Evolutionary conservation across 1,140 invertebrate species (phyloP).

Genomic region (Aphidius gifuensis): DNA sequence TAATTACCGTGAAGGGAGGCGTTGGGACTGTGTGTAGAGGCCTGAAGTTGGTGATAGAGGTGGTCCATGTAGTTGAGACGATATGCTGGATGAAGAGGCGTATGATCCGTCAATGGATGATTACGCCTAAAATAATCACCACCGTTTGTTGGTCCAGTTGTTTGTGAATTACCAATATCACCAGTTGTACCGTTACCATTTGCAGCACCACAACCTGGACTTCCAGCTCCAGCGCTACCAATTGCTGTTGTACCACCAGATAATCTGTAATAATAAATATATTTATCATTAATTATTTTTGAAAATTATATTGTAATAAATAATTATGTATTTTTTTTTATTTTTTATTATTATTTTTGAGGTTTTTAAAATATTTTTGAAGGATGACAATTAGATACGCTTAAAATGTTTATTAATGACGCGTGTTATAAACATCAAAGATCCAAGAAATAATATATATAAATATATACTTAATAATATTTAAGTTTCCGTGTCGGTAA

Average conservation of each 20-base stretch:
- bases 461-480: conserved; percentile 1
- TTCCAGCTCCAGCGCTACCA: conserved; percentile 39
- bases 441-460: conserved; percentile 19
- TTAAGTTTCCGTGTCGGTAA: background rate
- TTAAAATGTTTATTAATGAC: conserved; percentile 37
- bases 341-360: too few species aligned
- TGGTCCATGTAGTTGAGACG: conserved; percentile 57
- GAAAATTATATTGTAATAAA: background rate
- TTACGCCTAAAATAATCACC: conserved; percentile 52
- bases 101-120: conserved; percentile 52
- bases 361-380: conserved; percentile 28
- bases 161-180: conserved; percentile 30
- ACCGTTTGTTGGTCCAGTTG: conserved; percentile 29
- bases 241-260: conserved; percentile 49
- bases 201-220: conserved; percentile 40
- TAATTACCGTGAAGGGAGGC: conserved; percentile 55
- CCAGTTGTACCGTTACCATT: conserved; percentile 30
- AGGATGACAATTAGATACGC: conserved; percentile 40
- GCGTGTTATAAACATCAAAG: conserved; percentile 39
- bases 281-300: conserved; percentile 9
- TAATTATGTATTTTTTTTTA: background rate
- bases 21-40: conserved; percentile 59
- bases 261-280: conserved; percentile 44
- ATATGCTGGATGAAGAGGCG: conserved; percentile 53
- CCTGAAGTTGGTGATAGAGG: conserved; percentile 54